These are phyloP conservation scores for Netelia melanura DNA, from an alignment of 2,888 invertebrate species.

Conservation along the genomic window DNA sequence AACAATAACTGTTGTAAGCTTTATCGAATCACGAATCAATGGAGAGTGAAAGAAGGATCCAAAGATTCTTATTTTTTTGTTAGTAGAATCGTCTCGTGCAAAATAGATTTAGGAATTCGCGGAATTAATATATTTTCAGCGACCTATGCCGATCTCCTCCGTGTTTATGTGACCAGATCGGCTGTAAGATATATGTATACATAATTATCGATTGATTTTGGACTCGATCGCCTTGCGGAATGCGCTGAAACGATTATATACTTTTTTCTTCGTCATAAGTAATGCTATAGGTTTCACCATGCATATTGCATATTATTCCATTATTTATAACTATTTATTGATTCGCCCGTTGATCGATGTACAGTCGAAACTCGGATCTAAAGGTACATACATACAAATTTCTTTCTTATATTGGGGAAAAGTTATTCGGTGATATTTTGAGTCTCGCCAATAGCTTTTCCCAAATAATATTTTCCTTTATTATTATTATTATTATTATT, in stretches of 20 bases:
- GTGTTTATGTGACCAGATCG: neutral
- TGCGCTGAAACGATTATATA: constrained; percentile 43
- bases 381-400: neutral
- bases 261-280: constrained; percentile 29
- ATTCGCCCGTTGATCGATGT: neutral
- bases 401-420: neutral
- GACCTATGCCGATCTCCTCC: constrained; percentile 19
- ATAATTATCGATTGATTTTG: constrained; percentile 25
- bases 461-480: neutral
- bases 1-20: constrained; percentile 49
- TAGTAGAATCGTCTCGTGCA: constrained; percentile 55
- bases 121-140: constrained; percentile 44
- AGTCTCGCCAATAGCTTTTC: neutral
- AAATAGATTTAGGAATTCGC: constrained; percentile 43
- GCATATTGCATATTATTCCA: constrained; percentile 2
- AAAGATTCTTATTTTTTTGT: constrained; percentile 63
- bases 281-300: constrained; percentile 45
- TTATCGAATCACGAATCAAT: constrained; percentile 60
- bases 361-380: neutral
- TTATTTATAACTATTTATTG: constrained; percentile 47
- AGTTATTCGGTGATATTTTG: neutral
- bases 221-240: constrained; percentile 45
- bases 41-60: constrained; percentile 53
- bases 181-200: neutral
- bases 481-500: constrained; percentile 2